Evolutionary conservation across 2,113 vertebrate genomes (phyloP), one percentile per base, ranked within the genome.

Genomic region (Thinocorus orbignyianus): DNA sequence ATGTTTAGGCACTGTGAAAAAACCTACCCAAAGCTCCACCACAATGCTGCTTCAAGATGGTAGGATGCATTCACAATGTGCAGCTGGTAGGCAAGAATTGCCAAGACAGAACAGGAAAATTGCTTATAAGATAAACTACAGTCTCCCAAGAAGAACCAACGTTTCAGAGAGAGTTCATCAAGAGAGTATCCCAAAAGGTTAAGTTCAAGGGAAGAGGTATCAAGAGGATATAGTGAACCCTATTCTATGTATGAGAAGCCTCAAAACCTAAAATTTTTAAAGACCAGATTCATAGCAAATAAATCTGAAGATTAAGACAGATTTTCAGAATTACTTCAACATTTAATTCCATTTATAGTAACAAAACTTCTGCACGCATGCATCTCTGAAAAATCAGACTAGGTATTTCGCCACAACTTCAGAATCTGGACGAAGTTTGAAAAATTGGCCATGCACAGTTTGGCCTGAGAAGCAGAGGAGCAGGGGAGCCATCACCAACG

Each of bases 181-280:
- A 33, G 24, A 35, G 15, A 78, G 4, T 18, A 48, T 11, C 57
- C 28, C 46, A 71, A 70, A 78, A 55, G 6, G 17, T 19, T 49
- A 24, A 28, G 17, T 10, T 48, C 17, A 31, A 39, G 19, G 1
- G 1, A 31, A 41, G 13, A 71, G 11, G 11, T 22, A 72, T 5
- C 26, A 72, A 49, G 18, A 41, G 3, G 4, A 79, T 14, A 62
- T 1, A 42, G 4, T 19, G 8, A 71, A 41, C 6, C 6, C 13
- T 69, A 23, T 16, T 9, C 31, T 4, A 35, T 0, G 0, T 1
- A 46, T 2, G 10, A 49, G 60, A 89, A 61, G 16, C 8, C 22
- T 55, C 52, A 57, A 87, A 76, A 13, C 11, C 11, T 8, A 14
- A 52, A 49, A 24, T 18, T 16, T 35, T 55, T 78, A 8, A 58